Percentiles rank a stretch among this genome's conserved stretches.
phyloP scores from a whole-genome alignment of 2,797 vertebrate species.

The Netta rufina region DNA sequence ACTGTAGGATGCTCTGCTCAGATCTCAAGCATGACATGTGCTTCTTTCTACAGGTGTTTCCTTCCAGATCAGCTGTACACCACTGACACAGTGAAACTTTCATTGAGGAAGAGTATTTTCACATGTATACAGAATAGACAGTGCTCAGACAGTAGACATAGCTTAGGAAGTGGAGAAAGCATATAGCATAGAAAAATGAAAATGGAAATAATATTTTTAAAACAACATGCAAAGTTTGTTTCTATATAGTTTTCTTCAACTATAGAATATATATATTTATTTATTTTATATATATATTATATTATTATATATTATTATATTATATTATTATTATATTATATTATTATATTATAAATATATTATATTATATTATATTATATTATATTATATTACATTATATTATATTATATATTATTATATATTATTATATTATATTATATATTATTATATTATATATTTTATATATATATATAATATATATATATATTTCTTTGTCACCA shows the following conservation, averaged over 20 bases:
- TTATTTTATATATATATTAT: too few relatives aligned
- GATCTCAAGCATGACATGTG: not conserved
- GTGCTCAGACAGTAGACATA: not conserved
- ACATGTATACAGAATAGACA: not conserved
- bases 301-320: too few relatives aligned
- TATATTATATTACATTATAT: too few relatives aligned
- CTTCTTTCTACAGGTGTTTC: not conserved
- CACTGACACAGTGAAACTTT: not conserved
- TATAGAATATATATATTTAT: too few relatives aligned
- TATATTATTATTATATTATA: too few relatives aligned
- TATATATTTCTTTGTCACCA: not conserved
- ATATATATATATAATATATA: too few relatives aligned
- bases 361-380: too few relatives aligned
- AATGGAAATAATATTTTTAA: not conserved
- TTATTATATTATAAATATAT: too few relatives aligned
- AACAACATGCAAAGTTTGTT: not conserved
- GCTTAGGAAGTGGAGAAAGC: not conserved
- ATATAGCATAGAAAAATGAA: not conserved
- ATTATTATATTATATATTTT: too few relatives aligned
- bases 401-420: too few relatives aligned
- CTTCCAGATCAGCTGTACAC: not conserved
- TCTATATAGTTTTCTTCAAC: not conserved
- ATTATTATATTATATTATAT: too few relatives aligned
- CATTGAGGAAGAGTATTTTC: not conserved
- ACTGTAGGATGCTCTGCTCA: not conserved